These are phyloP conservation scores for Zapornia atra DNA, from an alignment of 2,113 vertebrate genomes.

Conservation along the genomic window DNA sequence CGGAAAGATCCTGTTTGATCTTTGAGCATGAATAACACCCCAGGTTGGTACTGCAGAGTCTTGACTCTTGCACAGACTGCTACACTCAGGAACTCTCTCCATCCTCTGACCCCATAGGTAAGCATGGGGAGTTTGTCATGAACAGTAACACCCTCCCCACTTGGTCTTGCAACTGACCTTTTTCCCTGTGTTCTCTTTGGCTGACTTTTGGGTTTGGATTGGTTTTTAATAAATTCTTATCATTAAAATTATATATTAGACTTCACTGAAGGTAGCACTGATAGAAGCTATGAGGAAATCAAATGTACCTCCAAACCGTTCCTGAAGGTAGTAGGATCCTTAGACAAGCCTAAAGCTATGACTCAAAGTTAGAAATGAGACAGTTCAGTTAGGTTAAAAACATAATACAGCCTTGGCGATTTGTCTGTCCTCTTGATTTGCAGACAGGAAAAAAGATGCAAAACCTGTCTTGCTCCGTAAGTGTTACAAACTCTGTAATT, in stretches of 20 bases:
- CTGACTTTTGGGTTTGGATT: not conserved
- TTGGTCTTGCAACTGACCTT: rapidly evolving
- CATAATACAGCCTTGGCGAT: not conserved
- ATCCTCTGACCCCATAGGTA: rapidly evolving
- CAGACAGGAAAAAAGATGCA: not conserved
- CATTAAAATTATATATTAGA: not conserved
- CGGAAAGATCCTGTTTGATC: not conserved
- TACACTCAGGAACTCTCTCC: not conserved
- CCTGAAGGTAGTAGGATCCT: not conserved
- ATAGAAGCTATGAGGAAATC: not conserved
- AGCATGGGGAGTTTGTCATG: rapidly evolving
- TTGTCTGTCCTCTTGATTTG: not conserved
- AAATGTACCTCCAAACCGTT: not conserved
- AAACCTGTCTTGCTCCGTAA: not conserved
- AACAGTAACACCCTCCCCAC: no score
- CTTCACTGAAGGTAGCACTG: not conserved
- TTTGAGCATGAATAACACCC: not conserved
- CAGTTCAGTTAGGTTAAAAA: not conserved
- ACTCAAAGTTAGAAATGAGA: not conserved
- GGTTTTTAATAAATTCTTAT: not conserved
- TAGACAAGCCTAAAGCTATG: not conserved
- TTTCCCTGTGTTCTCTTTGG: not conserved
- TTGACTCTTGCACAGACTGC: not conserved
- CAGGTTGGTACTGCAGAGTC: not conserved
- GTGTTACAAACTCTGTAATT: not conserved